Base-by-base conservation (phyloP, 1,140 invertebrate genomes). In the Stegodyphus mimosarum region DNA sequence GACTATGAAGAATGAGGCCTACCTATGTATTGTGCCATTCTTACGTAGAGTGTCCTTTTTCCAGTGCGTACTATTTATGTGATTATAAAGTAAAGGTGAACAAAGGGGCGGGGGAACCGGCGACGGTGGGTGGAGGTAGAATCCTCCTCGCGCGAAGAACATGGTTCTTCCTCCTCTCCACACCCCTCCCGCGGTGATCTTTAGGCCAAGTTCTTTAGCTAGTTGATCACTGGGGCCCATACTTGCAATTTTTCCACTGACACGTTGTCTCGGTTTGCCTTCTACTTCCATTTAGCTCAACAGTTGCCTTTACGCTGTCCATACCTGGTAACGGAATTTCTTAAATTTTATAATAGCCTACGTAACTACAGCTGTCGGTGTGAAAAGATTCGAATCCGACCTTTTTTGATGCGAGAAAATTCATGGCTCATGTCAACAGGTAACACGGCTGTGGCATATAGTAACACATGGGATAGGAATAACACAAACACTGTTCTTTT, bases 131-230 rank as follows among this genome's bases (percentile, higher is more conserved):
- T 83, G 71, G 81, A 75, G 81, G 72, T 83, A 53, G 55, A 74
- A 74, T 69, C 72, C 81, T 17, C 81, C 81, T 75, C 73, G 81
- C 7, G 72, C 81, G 81, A 83, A 83, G 81, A 83, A 83, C 81
- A 83, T 83, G 33, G 81, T 83, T 83, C 81, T 51, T 49, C 51
- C 52, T 7, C 51, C 48, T 18, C 63, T 53, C 66, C 76, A 53
- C 76, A 53, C 76, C 64, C 76, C 66, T 52, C 49, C n/a, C 11
- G n/a, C 51, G 13, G n/a, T 7, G 13, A 64, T 33, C 63, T 77
- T 15, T 49, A n/a, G 74, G 60, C 60, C 9, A 13, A 49, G n/a
- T 67, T 67, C 17, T n/a, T 9, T 13, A n/a, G 11, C 7, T 7
- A 7, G 17, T 9, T 17, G 13, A 7, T 67, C 64, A 67, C 64